phyloP scores from a whole-genome alignment of 2,797 vertebrate genomes.

The Liasis olivaceus region DNA sequence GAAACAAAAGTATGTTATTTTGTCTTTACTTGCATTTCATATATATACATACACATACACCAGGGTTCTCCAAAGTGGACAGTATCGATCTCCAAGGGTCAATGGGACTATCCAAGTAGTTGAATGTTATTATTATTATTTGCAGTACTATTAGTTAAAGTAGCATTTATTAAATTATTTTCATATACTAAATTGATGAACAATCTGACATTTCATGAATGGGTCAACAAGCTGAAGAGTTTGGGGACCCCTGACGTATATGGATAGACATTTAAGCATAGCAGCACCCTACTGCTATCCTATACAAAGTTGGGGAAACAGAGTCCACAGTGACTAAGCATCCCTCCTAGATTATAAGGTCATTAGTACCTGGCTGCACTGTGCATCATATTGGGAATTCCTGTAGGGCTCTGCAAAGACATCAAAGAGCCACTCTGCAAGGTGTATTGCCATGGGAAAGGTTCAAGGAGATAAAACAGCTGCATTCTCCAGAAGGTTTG shows the following conservation, averaged over 20 bases:
- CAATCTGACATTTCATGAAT: background rate
- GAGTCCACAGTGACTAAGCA: background rate
- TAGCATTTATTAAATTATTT: background rate
- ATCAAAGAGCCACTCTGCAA: background rate
- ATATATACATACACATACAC: background rate
- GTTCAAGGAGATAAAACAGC: background rate
- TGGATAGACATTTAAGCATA: background rate
- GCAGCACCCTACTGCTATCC: background rate
- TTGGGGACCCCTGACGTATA: background rate
- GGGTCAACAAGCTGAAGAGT: background rate
- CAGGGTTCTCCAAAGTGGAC: background rate
- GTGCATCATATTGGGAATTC: background rate
- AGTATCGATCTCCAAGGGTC: background rate
- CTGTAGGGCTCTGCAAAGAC: background rate
- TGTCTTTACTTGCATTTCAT: background rate
- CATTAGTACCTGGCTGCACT: background rate
- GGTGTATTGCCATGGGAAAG: background rate
- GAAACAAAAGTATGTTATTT: constrained; percentile 22
- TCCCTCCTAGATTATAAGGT: background rate
- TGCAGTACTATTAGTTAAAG: background rate
- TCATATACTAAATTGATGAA: background rate
- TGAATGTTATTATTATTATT: background rate
- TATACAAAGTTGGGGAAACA: background rate
- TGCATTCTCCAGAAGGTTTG: background rate
- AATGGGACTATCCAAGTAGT: background rate